Percentiles rank a stretch among this genome's conserved stretches.
These are phyloP conservation scores for Pteromalus puparum DNA, from an alignment of 1,140 invertebrate species.

Conservation along the genomic window DNA sequence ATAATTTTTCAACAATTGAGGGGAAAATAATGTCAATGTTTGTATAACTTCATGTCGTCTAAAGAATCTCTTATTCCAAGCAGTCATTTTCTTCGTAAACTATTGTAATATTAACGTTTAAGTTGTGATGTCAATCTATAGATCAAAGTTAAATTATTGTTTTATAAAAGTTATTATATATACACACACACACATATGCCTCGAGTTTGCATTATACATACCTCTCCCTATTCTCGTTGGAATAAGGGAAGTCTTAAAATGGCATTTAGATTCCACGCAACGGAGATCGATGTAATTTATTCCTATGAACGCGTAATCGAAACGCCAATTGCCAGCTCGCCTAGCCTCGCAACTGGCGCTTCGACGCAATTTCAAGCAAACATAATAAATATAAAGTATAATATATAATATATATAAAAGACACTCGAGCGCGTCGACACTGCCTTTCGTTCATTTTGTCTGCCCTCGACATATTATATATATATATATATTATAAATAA, in stretches of 20 bases:
- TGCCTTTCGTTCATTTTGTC: conserved; percentile 54
- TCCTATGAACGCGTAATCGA: background rate
- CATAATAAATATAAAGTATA: conserved; percentile 21
- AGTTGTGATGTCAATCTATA: conserved; percentile 15
- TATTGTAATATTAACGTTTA: conserved; percentile 22
- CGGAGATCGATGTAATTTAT: conserved; percentile 31
- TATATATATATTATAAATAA: background rate
- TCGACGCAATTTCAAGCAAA: background rate
- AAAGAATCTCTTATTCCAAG: conserved; percentile 46
- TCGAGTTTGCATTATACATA: background rate
- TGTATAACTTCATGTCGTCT: background rate
- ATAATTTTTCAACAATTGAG: background rate
- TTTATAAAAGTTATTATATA: background rate
- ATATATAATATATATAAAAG: background rate
- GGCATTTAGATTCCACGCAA: conserved; percentile 4
- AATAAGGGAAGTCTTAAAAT: conserved; percentile 42
- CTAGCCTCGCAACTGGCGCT: conserved; percentile 11
- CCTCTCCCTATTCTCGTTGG: background rate
- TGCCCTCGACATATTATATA: conserved; percentile 8
- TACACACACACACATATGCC: background rate
- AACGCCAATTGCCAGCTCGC: background rate
- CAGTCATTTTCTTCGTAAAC: background rate
- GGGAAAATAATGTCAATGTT: conserved; percentile 1
- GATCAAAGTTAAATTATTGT: background rate
- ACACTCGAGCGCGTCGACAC: conserved; percentile 47